Evolutionary conservation across 2,888 invertebrate species (phyloP), one percentile per base, ranked within the genome.

Genomic region (Trimorus sp.): DNA sequence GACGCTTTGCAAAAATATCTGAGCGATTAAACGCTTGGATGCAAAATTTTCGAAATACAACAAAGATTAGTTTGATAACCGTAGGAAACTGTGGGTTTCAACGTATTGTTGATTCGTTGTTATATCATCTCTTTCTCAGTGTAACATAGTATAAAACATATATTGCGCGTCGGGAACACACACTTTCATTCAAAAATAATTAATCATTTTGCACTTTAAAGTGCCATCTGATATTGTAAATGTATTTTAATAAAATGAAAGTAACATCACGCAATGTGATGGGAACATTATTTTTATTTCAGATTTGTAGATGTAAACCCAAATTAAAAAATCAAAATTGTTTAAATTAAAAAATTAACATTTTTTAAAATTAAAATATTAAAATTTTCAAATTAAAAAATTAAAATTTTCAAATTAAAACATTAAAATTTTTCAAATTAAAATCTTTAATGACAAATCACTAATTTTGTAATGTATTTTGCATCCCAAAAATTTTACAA

Each of bases 141-240:
- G 59, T 73, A 79, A 79, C 78, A 79, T 79, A 66, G 54, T 79
- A 79, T 79, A 73, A 79, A 79, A 79, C 79, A 79, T 79, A 79
- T 68, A 62, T 51, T 56, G 79, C 54, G 71, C 66, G 14, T 48
- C 14, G 38, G 69, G 65, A 71, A 71, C 70, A 65, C 70, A 65
- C 69, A 71, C 60, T 78, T 68, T 68, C 54, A 59, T 78, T 58
- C 45, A 78, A 78, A 78, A 78, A 78, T 65, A 78, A 70, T 69
- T 69, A 38, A 54, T 59, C 51, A 56, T 12, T 15, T 12, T 15
- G 12, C 54, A 69, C 58, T 58, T 48, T 42, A 37, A 37, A 69
- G 58, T 26, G 51, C 42, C 63, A 77, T 49, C 63, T 77, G 56
- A 14, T 63, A 49, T 36, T 48, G 26, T 26, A 26, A 26, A 1